A percentile compares a stretch with the other conserved stretches of the same genome.
phyloP scores from a whole-genome alignment of 2,113 vertebrate species.

The Oryctolagus cuniculus region DNA sequence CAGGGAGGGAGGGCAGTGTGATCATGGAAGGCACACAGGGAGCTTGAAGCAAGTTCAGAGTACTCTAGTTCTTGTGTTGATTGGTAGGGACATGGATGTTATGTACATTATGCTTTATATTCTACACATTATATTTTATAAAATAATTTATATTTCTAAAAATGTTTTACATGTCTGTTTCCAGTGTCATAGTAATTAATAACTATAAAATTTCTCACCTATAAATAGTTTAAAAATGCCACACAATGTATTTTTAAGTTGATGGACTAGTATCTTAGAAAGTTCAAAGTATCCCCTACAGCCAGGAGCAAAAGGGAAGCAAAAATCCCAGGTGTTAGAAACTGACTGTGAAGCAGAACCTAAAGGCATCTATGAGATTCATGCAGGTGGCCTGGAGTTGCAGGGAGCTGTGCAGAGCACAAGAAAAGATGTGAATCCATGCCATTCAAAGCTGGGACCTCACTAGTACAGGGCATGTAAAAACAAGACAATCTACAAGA shows the following conservation, averaged over 20 bases:
- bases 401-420: neutral
- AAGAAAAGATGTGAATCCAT: neutral
- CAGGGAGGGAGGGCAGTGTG: neutral
- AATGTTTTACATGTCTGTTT: neutral
- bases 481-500: neutral
- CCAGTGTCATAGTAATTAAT: neutral
- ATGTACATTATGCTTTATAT: neutral
- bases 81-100: neutral
- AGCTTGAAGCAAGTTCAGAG: neutral
- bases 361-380: too few species aligned
- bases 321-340: neutral
- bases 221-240: neutral
- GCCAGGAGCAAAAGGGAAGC: neutral
- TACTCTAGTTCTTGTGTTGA: neutral
- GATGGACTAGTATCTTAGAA: neutral
- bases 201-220: neutral
- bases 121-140: neutral
- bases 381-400: too few species aligned
- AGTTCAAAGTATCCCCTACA: neutral
- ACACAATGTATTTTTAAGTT: neutral
- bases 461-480: neutral
- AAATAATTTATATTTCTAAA: constrained; percentile 1
- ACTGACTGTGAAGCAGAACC: neutral
- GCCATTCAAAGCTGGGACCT: neutral
- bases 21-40: neutral